These are phyloP conservation scores for Meteorus cinctellus DNA, from an alignment of 2,888 invertebrate species.

Conservation along the genomic window DNA sequence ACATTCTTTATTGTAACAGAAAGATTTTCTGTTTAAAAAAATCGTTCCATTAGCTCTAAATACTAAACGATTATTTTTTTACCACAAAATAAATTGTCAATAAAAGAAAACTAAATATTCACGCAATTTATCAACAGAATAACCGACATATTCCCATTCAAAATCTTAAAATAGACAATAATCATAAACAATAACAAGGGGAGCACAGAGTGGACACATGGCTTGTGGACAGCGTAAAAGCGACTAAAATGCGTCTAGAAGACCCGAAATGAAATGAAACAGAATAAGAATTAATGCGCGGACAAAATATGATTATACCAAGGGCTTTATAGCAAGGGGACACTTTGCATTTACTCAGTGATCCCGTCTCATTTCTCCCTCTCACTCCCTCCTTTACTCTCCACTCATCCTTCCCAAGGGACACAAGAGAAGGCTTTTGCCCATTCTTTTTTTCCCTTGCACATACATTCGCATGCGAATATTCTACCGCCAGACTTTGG, in stretches of 20 bases:
- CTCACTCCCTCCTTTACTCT: slow-evolving; percentile 29
- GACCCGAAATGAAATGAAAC: slow-evolving; percentile 39
- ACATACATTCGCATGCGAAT: slow-evolving; percentile 44
- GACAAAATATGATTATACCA: slow-evolving; percentile 53
- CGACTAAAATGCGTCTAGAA: slow-evolving; percentile 20
- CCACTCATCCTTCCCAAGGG: slow-evolving; percentile 17
- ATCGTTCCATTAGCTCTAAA: too few species aligned
- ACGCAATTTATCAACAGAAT: background rate
- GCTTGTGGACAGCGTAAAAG: background rate
- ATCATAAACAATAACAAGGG: background rate
- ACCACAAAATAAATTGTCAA: too few species aligned
- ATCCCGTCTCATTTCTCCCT: slow-evolving; percentile 27
- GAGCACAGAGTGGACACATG: too few species aligned
- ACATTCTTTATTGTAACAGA: too few species aligned
- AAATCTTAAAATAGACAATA: background rate
- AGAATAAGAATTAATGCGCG: slow-evolving; percentile 54
- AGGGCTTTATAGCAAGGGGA: slow-evolving; percentile 44
- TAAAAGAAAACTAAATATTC: too few species aligned
- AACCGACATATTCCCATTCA: slow-evolving; percentile 9
- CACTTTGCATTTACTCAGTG: slow-evolving; percentile 43
- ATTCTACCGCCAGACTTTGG: slow-evolving; percentile 39
- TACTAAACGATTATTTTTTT: too few species aligned
- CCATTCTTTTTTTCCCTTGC: slow-evolving; percentile 27
- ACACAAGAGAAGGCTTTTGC: background rate
- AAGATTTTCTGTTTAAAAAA: too few species aligned